These are phyloP conservation scores for Eupithecia vulgata DNA, from an alignment of 2,888 invertebrate species.

Conservation along the genomic window DNA sequence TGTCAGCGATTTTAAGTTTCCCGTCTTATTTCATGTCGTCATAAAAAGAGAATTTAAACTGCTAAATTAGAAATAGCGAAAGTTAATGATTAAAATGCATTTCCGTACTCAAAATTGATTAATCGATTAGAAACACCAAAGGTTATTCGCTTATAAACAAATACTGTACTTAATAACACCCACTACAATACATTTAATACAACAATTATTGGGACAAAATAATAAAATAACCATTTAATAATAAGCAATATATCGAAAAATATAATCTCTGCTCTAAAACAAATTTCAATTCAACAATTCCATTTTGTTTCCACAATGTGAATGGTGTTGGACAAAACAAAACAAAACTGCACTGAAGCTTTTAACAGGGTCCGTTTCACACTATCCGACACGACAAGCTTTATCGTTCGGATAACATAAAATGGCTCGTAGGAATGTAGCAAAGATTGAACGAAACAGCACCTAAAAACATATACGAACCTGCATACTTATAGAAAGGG, in stretches of 20 bases:
- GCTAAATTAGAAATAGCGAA: background rate
- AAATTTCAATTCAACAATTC: slow-evolving; percentile 79
- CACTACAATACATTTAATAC: slow-evolving; percentile 64
- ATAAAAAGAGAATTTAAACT: background rate
- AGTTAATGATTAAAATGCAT: slow-evolving; percentile 29
- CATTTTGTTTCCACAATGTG: slow-evolving; percentile 56
- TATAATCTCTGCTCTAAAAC: slow-evolving; percentile 77
- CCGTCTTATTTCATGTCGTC: background rate
- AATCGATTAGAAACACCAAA: slow-evolving; percentile 55
- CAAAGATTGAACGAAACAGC: slow-evolving; percentile 62
- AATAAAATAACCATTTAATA: slow-evolving; percentile 54
- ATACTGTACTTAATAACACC: slow-evolving; percentile 69
- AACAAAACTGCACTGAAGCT: slow-evolving; percentile 61
- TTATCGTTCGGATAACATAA: background rate
- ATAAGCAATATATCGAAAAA: slow-evolving; percentile 78
- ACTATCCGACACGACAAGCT: slow-evolving; percentile 6
- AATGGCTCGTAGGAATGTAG: slow-evolving; percentile 68
- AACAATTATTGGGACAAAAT: slow-evolving; percentile 65
- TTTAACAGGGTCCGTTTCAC: slow-evolving; percentile 49
- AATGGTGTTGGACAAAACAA: slow-evolving; percentile 41
- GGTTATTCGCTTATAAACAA: slow-evolving; percentile 60
- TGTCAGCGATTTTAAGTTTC: background rate
- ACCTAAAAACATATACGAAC: slow-evolving; percentile 59
- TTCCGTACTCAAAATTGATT: slow-evolving; percentile 39
- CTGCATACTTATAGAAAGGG: slow-evolving; percentile 9